Base-by-base conservation (phyloP, 1,140 invertebrate species). In the Oreohelix idahoensis region DNA sequence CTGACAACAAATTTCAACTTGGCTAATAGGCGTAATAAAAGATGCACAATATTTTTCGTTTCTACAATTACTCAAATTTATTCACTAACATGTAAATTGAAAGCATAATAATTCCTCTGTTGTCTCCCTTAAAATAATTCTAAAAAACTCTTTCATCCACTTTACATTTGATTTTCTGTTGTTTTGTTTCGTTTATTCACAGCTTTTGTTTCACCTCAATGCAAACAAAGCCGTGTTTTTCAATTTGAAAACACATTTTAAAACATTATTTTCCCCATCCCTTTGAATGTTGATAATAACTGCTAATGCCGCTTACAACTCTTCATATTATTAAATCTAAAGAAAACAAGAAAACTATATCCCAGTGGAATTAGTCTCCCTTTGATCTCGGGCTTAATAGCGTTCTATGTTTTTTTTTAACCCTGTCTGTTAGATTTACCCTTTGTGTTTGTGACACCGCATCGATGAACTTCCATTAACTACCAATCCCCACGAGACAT, bases 301-400 rank as follows among this genome's bases (percentile, higher is more conserved):
- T 5, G 63, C 63, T 66, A 66, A 66, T 66, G 63, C 63, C 5
- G 63, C 63, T 32, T 66, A 66, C 63, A 66, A 66, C 8, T 29
- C 63, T 66, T 66, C 63, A 32, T 66, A 66, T 66, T 32, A 66
- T 66, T 66, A 10, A 2, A 35, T 66, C 23, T 32, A 66, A 66
- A 66, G 2, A 58, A 66, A 8, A 45, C 42, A 66, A 66, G 32
- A 66, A 58, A 15, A 66, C 8, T 0, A 66, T 29, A 29, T 66
- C 63, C 63, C 63, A 5, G 63, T 35, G 63, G 63, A 66, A 32
- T 66, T 66, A 66, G 63, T 66, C 63, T 32, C 8, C n/a, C 63
- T 66, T 66, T 66, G 63, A 66, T 66, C 63, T 66, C n/a, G 2
- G 26, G n/a, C 63, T 66, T 66, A 66, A 66, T 66, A 66, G 63